These are phyloP conservation scores for Drosophila neonasuta DNA, from an alignment of 2,888 invertebrate species.

Conservation along the genomic window DNA sequence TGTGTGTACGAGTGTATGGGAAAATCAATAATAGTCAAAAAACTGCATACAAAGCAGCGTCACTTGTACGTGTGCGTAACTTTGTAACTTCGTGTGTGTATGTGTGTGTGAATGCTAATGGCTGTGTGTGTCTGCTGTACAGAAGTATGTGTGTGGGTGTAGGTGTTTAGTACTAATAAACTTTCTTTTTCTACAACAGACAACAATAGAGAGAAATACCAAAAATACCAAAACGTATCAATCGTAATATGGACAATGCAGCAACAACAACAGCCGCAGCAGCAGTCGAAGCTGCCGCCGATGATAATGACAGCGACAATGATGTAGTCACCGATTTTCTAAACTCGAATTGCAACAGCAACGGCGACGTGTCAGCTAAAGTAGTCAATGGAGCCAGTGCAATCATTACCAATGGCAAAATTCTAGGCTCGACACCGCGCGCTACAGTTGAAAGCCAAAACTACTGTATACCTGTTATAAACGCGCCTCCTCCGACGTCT, in stretches of 20 bases:
- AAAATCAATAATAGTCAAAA: slow-evolving; percentile 68
- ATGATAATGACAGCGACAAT: slow-evolving; percentile 82
- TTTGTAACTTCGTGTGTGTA: slow-evolving; percentile 16
- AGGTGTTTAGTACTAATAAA: slow-evolving; percentile 65
- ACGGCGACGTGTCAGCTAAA: slow-evolving; percentile 39
- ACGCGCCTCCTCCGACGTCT: slow-evolving; percentile 52
- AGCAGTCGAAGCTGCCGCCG: slow-evolving; percentile 35
- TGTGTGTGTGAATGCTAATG: slow-evolving; percentile 25
- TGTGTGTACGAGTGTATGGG: slow-evolving; percentile 42
- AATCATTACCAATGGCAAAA: slow-evolving; percentile 45
- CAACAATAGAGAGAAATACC: slow-evolving; percentile 41
- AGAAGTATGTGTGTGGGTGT: slow-evolving; percentile 23
- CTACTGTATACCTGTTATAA: slow-evolving; percentile 80
- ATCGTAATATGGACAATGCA: slow-evolving; percentile 67
- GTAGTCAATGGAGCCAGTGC: not conserved
- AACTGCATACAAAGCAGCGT: slow-evolving; percentile 50
- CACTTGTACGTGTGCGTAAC: slow-evolving; percentile 26
- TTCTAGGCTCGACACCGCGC: slow-evolving; percentile 37
- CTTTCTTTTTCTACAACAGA: slow-evolving; percentile 71
- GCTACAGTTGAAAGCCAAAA: slow-evolving; percentile 74
- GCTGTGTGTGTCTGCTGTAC: slow-evolving; percentile 20
- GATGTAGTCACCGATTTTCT: slow-evolving; percentile 82
- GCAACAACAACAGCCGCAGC: slow-evolving; percentile 25
- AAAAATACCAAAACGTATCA: slow-evolving; percentile 43
- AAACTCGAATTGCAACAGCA: slow-evolving; percentile 78